Evolutionary conservation across 2,888 invertebrate genomes (phyloP), one percentile per base, ranked within the genome.

Genomic region (Seira musarum): DNA sequence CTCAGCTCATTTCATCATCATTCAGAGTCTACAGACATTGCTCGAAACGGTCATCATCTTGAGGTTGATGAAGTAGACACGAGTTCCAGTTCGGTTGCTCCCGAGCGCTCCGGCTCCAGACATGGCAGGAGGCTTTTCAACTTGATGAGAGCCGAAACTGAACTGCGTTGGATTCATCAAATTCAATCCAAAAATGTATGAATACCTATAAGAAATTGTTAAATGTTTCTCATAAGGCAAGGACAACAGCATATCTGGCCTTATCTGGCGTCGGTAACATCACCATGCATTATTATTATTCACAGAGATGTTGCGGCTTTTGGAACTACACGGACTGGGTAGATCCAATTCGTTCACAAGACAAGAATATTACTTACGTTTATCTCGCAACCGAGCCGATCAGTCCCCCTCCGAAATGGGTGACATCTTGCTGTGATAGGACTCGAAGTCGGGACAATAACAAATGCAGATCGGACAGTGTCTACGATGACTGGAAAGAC

Each of bases 261-360:
- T n/a, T n/a, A n/a, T n/a, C n/a, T n/a, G n/a, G n/a, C n/a, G n/a
- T n/a, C n/a, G n/a, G n/a, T n/a, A n/a, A n/a, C n/a, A n/a, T n/a
- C n/a, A n/a, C n/a, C n/a, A n/a, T 13, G 13, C 46, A 13, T 46
- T 13, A 10, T 66, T 66, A 25, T 17, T 19, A 2, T 68, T 30
- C 46, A 2, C 63, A 82, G 82, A 75, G 64, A 67, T 82, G 82
- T 68, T 82, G 82, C 75, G 82, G 82, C 64, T 82, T 68, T 80
- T 82, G 80, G 79, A 82, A 82, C 69, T 82, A 76, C 75, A 80
- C 80, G 5, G 82, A 82, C 64, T 82, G 82, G 82, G 75, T 82
- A 35, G 82, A 74, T 21, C 74, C 79, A 25, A 75, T 25, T 66
- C 74, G 67, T 21, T 17, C 79, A 53, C 72, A 80, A 65, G 80